These are phyloP conservation scores for Cheilosia grossa DNA, from an alignment of 2,888 invertebrate genomes.

Conservation along the genomic window DNA sequence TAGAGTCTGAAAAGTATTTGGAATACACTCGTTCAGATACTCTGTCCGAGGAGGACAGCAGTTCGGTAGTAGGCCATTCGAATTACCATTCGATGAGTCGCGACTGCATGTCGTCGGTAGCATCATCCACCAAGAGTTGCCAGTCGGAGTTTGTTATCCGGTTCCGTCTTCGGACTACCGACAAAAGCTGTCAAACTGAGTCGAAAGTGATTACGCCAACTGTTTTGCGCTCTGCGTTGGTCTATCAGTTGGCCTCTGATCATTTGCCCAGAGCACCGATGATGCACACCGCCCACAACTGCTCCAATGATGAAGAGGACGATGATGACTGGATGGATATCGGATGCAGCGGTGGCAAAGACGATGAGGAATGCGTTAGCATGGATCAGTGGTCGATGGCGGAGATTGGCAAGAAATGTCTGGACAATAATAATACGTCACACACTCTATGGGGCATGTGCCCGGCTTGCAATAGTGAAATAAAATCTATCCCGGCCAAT, in stretches of 20 bases:
- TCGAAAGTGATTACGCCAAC: slow-evolving; percentile 44
- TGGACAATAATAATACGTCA: slow-evolving; percentile 74
- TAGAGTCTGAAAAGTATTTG: slow-evolving; percentile 84
- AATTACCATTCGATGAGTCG: slow-evolving; percentile 41
- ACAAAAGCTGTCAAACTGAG: slow-evolving; percentile 66
- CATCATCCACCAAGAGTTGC: slow-evolving; percentile 52
- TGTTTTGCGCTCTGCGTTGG: slow-evolving; percentile 39
- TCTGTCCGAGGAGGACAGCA: slow-evolving; percentile 77
- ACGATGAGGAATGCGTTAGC: slow-evolving; percentile 59
- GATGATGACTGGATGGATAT: slow-evolving; percentile 67
- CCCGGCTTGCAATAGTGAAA: slow-evolving; percentile 78
- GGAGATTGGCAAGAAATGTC: slow-evolving; percentile 78
- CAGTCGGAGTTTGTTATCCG: slow-evolving; percentile 65
- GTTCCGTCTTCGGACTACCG: slow-evolving; percentile 61
- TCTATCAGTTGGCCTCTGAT: slow-evolving; percentile 33
- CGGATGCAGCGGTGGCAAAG: slow-evolving; percentile 44
- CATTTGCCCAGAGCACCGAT: slow-evolving; percentile 17
- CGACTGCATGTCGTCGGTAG: slow-evolving; percentile 50
- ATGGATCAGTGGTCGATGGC: slow-evolving; percentile 78
- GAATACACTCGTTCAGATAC: slow-evolving; percentile 78
- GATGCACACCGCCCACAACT: slow-evolving; percentile 12
- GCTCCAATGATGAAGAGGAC: slow-evolving; percentile 37
- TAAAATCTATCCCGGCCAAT: slow-evolving; percentile 79
- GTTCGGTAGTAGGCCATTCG: slow-evolving; percentile 49
- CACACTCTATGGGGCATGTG: slow-evolving; percentile 81